Evolutionary conservation across 2,797 vertebrate genomes (phyloP), one percentile per base, ranked within the genome.

Genomic region (Phataginus tricuspis): DNA sequence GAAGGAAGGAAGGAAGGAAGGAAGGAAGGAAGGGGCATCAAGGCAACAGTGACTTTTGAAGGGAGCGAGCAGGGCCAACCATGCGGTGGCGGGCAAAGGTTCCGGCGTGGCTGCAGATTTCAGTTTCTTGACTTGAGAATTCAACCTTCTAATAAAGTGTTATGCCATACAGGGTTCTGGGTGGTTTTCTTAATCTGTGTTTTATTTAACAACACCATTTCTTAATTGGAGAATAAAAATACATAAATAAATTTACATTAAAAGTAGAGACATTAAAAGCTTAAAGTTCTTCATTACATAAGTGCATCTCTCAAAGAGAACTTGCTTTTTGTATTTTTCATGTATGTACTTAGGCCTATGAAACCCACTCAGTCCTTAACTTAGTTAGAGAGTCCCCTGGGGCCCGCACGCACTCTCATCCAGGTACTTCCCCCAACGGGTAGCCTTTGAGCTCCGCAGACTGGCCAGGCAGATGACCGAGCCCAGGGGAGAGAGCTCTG

Each of bases 231-330:
- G 7, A 55, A 77, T 68, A 91, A 74, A 89, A 83, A 57, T 55
- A 86, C 4, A 45, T 45, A 45, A 45, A 12, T 12, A 27, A 51
- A 78, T 72, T 51, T 88, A 51, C 3, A 42, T 51, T 37, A 90
- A 91, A 90, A 85, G 39, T 85, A 96, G 92, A 63, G 37, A 82
- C 16, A 8, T 61, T 86, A 53, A 45, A 64, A 63, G 18, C 19
- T 90, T 80, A 23, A 63, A 82, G 31, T 69, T 5, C 61, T 92
- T 88, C 68, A 6, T 68, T 7, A 63, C 6, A 51, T 53, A 68
- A 71, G 7, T 9, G 19, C 53, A 80, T 49, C 18, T 78, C 6
- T 69, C 63, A 91, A 85, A 86, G 45, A 75, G 2, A 7, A 90
- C 18, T 37, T 11, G 0, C 21, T 64, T 25, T 64, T 31, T 53